Evolutionary conservation across 2,888 invertebrate species (phyloP).

Genomic region (Hemistola chrysoprasaria): DNA sequence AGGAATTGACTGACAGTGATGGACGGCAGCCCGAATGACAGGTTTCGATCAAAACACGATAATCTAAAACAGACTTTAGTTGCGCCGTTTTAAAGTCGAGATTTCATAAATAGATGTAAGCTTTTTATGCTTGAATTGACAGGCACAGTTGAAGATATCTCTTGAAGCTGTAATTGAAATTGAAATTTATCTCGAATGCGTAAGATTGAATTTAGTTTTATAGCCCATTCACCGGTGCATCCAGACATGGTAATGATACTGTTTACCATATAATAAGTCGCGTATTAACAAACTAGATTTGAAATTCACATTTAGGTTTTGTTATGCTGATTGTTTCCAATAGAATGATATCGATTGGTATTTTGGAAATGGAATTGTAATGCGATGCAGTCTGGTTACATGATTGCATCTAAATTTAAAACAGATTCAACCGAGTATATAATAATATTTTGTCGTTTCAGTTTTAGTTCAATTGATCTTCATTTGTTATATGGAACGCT

Average conservation of each 20-base stretch:
- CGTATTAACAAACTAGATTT: constrained; percentile 57
- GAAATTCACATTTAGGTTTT: constrained; percentile 44
- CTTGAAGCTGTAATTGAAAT: constrained; percentile 13
- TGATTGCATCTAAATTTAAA: neutral
- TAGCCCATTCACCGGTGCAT: constrained; percentile 39
- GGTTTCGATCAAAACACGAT: constrained; percentile 28
- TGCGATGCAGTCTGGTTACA: constrained; percentile 1
- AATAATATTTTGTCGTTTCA: too few relatives aligned
- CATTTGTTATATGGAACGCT: too few relatives aligned
- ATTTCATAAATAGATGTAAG: constrained; percentile 1
- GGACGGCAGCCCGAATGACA: constrained; percentile 60
- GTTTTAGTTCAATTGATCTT: too few relatives aligned
- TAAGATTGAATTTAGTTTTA: constrained; percentile 19
- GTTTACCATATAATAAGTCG: constrained; percentile 78
- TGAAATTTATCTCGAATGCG: constrained; percentile 13
- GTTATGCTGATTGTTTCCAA: constrained; percentile 37
- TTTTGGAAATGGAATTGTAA: constrained; percentile 5
- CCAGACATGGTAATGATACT: constrained; percentile 75
- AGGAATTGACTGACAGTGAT: constrained; percentile 68
- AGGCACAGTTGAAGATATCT: constrained; percentile 31
- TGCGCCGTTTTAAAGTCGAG: constrained; percentile 2
- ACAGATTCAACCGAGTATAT: too few relatives aligned
- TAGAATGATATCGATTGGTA: constrained; percentile 22
- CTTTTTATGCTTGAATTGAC: constrained; percentile 31
- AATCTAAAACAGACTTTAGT: constrained; percentile 13